These are phyloP conservation scores for Lordiphosa clarofinis DNA, from an alignment of 1,140 invertebrate genomes.

Conservation along the genomic window DNA sequence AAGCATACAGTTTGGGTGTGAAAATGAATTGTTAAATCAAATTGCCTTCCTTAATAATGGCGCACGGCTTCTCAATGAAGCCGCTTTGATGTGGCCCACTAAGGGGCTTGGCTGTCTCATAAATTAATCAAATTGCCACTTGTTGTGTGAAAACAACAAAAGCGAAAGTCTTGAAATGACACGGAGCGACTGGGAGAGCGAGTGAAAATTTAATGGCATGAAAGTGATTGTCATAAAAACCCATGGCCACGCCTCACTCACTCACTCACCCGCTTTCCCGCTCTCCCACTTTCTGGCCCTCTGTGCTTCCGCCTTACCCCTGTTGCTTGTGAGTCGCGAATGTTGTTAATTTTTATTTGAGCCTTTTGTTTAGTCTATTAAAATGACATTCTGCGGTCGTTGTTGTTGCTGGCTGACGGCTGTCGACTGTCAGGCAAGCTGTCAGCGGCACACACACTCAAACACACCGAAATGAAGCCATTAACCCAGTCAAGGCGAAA, in stretches of 20 bases:
- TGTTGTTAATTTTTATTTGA: conserved; percentile 56
- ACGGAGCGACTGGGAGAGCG: not conserved
- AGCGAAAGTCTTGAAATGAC: not conserved
- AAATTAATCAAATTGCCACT: conserved; percentile 50
- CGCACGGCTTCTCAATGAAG: too few relatives aligned
- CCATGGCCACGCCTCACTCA: conserved; percentile 3
- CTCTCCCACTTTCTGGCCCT: not conserved
- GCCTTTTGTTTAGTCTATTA: conserved; percentile 59
- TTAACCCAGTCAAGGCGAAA: conserved; percentile 4
- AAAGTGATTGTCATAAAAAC: conserved; percentile 22
- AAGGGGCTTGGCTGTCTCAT: conserved; percentile 11
- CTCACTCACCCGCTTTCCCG: too few relatives aligned
- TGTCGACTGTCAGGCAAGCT: conserved; percentile 31
- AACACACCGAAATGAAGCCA: conserved; percentile 13
- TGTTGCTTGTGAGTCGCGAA: conserved; percentile 13
- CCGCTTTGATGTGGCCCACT: too few relatives aligned
- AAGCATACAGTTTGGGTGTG: too few relatives aligned
- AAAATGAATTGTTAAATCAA: too few relatives aligned
- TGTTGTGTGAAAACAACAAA: conserved; percentile 21
- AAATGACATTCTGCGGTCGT: conserved; percentile 47
- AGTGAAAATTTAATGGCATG: conserved; percentile 4
- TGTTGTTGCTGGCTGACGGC: conserved; percentile 9
- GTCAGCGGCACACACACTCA: conserved; percentile 29
- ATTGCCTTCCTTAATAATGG: too few relatives aligned
- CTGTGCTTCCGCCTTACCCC: not conserved